phyloP scores from a whole-genome alignment of 1,140 invertebrate genomes.

The Archegozetes longisetosus region DNA sequence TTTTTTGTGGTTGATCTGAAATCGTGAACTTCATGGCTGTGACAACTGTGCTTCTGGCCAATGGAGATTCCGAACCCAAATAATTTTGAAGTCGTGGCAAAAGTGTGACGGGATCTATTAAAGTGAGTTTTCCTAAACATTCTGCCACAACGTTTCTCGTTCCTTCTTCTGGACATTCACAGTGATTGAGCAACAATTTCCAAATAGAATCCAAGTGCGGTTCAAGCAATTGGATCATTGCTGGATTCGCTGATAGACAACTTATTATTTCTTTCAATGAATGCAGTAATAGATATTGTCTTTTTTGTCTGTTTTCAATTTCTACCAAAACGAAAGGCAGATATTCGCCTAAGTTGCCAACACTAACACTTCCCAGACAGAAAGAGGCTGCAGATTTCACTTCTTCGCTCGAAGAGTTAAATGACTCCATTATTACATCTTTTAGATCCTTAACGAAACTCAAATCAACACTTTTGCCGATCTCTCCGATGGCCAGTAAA shows the following conservation, averaged over 20 bases:
- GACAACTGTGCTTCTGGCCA: constrained; percentile 89
- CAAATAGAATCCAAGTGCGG: constrained; percentile 62
- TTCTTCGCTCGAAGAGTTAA: constrained; percentile 41
- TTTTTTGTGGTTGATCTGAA: constrained; percentile 85
- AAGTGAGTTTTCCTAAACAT: constrained; percentile 87
- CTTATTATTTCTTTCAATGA: constrained; percentile 92
- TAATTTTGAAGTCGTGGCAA: constrained; percentile 49
- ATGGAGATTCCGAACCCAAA: constrained; percentile 41
- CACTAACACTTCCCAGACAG: constrained; percentile 70
- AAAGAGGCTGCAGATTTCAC: constrained; percentile 89
- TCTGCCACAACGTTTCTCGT: constrained; percentile 96
- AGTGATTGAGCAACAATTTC: constrained; percentile 62
- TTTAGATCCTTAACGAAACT: constrained; percentile 47
- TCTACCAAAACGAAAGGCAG: constrained; percentile 85
- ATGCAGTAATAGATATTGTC: constrained; percentile 89
- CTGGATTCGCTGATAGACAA: constrained; percentile 57
- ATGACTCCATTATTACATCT: constrained; percentile 36
- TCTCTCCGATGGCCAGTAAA: constrained; percentile 84
- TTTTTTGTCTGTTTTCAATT: constrained; percentile 78
- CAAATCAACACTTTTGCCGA: constrained; percentile 81
- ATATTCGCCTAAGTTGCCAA: constrained; percentile 84
- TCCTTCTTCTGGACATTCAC: constrained; percentile 89
- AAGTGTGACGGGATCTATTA: constrained; percentile 73
- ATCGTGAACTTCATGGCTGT: constrained; percentile 97
- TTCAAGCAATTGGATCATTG: constrained; percentile 56